Conservation (phyloP, 2,888 invertebrate genomes). For the Athetis lepigone region DNA sequence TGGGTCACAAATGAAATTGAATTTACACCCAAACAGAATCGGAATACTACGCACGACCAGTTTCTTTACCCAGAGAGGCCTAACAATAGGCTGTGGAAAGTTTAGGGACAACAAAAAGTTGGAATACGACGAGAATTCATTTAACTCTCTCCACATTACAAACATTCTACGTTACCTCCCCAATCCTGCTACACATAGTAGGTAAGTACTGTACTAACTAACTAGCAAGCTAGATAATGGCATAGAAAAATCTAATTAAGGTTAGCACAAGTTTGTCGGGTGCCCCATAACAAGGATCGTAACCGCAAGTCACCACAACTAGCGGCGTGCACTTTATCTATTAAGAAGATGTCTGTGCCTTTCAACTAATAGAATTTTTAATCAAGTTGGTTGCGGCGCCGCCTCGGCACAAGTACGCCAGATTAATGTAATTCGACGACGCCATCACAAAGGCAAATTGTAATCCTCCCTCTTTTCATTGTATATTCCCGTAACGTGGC, state of each 20-base stretch:
- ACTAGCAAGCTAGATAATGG: conserved; percentile 43
- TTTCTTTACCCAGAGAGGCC: conserved; percentile 37
- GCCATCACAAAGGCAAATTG: conserved; percentile 90
- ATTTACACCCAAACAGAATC: conserved; percentile 35
- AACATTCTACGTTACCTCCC: conserved; percentile 21
- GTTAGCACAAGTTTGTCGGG: conserved; percentile 52
- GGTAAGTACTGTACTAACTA: conserved; percentile 34
- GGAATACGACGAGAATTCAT: conserved; percentile 15
- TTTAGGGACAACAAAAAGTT: conserved; percentile 31
- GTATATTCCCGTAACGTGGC: conserved; percentile 82
- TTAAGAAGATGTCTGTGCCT: conserved; percentile 87
- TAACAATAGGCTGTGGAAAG: conserved; percentile 33
- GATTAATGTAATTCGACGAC: conserved; percentile 90
- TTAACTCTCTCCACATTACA: conserved; percentile 18
- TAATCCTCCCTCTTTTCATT: conserved; percentile 87
- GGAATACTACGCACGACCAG: conserved; percentile 28
- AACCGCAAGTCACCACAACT: conserved; percentile 71
- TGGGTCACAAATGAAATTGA: conserved; percentile 48
- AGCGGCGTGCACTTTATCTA: conserved; percentile 84
- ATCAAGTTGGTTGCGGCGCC: conserved; percentile 87
- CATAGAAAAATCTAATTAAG: conserved; percentile 61
- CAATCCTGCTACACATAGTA: conserved; percentile 5
- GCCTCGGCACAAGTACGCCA: conserved; percentile 82
- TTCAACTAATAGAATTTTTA: conserved; percentile 91
- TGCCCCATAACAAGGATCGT: conserved; percentile 58